phyloP scores from a whole-genome alignment of 1,140 invertebrate species.

The Drosophila nikananu region DNA sequence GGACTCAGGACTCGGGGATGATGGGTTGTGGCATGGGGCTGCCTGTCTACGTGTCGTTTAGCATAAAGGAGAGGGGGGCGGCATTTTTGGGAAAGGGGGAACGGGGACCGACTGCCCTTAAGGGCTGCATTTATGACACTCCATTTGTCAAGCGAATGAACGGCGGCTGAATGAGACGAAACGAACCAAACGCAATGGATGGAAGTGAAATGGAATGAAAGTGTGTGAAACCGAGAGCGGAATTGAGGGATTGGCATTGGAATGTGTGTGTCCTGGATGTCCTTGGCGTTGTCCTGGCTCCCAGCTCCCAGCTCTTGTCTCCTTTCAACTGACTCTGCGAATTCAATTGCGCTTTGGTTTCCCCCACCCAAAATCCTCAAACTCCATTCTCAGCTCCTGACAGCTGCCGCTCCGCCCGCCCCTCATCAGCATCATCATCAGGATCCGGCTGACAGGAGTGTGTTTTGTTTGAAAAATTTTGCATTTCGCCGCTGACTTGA shows the following conservation, averaged over 20 bases:
- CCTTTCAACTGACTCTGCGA: slow-evolving; percentile 64
- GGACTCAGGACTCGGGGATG: slow-evolving; percentile 4
- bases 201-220: slow-evolving; percentile 58
- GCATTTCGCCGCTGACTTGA: slow-evolving; percentile 66
- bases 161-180: slow-evolving; percentile 62
- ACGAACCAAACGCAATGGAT: slow-evolving; percentile 35
- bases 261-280: slow-evolving; percentile 35
- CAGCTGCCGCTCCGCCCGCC: slow-evolving; percentile 6
- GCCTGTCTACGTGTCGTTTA: slow-evolving; percentile 74
- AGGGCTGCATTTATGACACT: slow-evolving; percentile 84
- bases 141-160: slow-evolving; percentile 82
- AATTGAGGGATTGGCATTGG: slow-evolving; percentile 53
- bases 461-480: slow-evolving; percentile 78
- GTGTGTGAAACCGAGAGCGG: slow-evolving; percentile 59
- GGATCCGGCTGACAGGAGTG: slow-evolving; percentile 33
- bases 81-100: not conserved
- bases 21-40: slow-evolving; percentile 23
- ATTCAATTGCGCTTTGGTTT: slow-evolving; percentile 81
- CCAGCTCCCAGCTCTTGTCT: slow-evolving; percentile 13
- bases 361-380: slow-evolving; percentile 24
- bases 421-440: not conserved
- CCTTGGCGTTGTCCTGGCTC: slow-evolving; percentile 36
- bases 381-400: slow-evolving; percentile 23
- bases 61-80: slow-evolving; percentile 62
- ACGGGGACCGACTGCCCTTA: slow-evolving; percentile 58